phyloP scores from a whole-genome alignment of 2,888 invertebrate species.

The Coelogynopora nodosa region DNA sequence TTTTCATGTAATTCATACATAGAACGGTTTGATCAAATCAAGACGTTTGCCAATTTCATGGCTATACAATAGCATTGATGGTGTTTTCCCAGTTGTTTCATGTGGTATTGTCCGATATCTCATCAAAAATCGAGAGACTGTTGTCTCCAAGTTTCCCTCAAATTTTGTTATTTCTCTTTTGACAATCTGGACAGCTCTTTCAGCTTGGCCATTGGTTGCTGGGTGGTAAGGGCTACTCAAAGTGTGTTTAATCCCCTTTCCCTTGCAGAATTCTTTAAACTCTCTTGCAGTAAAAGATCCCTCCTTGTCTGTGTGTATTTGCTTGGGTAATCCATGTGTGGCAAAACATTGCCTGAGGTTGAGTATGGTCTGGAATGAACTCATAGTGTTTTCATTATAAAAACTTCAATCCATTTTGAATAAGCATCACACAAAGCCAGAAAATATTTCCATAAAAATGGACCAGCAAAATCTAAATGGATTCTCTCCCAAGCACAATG shows the following conservation, averaged over 20 bases:
- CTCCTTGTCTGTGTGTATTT: constrained; percentile 9
- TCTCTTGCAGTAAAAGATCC: constrained; percentile 14
- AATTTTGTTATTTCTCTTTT: constrained; percentile 3
- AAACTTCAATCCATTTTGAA: constrained; percentile 38
- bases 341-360: constrained; percentile 21
- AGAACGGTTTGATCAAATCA: neutral
- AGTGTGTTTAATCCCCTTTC: constrained; percentile 15
- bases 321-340: constrained; percentile 32
- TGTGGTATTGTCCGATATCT: constrained; percentile 6
- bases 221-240: constrained; percentile 20
- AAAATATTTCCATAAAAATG: neutral
- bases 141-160: neutral
- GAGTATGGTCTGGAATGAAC: neutral
- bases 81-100: constrained; percentile 27
- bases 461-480: constrained; percentile 30
- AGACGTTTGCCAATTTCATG: constrained; percentile 32
- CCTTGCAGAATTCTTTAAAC: neutral
- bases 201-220: constrained; percentile 37
- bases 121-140: neutral
- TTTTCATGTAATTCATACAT: neutral
- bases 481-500: constrained; percentile 26
- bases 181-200: constrained; percentile 33
- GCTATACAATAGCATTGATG: constrained; percentile 27
- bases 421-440: constrained; percentile 27
- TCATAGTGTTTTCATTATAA: neutral